Evolutionary conservation across 2,797 vertebrate species (phyloP).

Genomic region (Decapterus maruadsi): DNA sequence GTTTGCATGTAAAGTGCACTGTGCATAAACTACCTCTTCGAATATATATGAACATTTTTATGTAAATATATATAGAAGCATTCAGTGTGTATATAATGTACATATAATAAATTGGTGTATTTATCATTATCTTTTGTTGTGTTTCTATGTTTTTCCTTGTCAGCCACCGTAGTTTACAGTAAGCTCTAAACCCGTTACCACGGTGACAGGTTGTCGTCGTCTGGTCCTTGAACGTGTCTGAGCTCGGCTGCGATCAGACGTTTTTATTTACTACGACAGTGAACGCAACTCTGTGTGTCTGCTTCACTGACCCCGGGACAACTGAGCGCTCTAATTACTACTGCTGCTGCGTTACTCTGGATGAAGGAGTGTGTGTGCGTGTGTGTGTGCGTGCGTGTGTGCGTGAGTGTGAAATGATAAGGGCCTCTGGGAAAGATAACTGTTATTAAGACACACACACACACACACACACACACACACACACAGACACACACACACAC

Average conservation of each 20-base stretch:
- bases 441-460: constrained; percentile 53
- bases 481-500: neutral
- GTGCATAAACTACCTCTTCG: too few species aligned
- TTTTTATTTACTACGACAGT: neutral
- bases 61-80: too few species aligned
- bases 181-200: too few species aligned
- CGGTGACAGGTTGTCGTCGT: too few species aligned
- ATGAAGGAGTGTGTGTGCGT: constrained; percentile 10
- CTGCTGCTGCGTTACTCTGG: constrained; percentile 1
- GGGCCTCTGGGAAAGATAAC: constrained; percentile 59
- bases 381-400: constrained; percentile 6
- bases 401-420: constrained; percentile 22
- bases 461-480: neutral
- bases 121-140: too few species aligned
- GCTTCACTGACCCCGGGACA: constrained; percentile 27
- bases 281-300: neutral
- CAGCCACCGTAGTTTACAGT: too few species aligned
- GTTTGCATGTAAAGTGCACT: too few species aligned
- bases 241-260: neutral
- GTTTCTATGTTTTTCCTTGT: too few species aligned
- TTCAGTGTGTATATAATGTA: too few species aligned
- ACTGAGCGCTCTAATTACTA: constrained; percentile 50
- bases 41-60: too few species aligned
- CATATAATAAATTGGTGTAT: too few species aligned
- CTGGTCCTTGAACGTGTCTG: neutral